phyloP scores from a whole-genome alignment of 1,140 invertebrate genomes.

The Caenorhabditis remanei region DNA sequence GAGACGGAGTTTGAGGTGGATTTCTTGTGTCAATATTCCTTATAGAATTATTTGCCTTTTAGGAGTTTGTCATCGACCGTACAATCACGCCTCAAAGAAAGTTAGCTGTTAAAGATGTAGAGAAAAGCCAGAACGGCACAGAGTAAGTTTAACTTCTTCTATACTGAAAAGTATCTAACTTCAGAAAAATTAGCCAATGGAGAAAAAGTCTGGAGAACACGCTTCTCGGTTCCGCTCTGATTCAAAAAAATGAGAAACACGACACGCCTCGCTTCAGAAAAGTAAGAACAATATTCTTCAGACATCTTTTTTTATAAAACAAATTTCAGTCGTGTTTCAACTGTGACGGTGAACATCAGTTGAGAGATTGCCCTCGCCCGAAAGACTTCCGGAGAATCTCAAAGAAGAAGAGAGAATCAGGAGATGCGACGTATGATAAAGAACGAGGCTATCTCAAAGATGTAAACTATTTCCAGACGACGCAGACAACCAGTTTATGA shows the following conservation, averaged over 20 bases:
- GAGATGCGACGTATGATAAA: not conserved
- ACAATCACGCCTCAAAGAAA: constrained; percentile 19
- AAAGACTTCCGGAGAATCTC: constrained; percentile 59
- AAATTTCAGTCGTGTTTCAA: constrained; percentile 64
- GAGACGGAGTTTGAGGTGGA: constrained; percentile 18
- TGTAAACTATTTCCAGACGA: not conserved
- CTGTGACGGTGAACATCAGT: constrained; percentile 63
- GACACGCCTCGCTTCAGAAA: not conserved
- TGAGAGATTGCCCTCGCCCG: constrained; percentile 59
- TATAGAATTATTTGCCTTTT: not conserved
- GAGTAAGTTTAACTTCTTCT: not conserved
- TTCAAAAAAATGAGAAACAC: not conserved
- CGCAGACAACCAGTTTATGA: not conserved
- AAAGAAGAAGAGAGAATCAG: constrained; percentile 46
- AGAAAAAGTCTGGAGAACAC: not conserved
- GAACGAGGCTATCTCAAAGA: constrained; percentile 29
- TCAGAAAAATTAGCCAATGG: not conserved
- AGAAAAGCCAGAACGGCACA: not conserved
- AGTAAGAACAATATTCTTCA: not conserved
- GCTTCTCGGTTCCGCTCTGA: not conserved
- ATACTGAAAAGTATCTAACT: not conserved
- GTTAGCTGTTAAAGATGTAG: not conserved
- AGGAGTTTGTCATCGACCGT: constrained; percentile 22
- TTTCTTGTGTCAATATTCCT: not conserved
- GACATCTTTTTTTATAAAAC: too few species aligned